phyloP scores from a whole-genome alignment of 2,113 vertebrate genomes.

The Morone chrysops region DNA sequence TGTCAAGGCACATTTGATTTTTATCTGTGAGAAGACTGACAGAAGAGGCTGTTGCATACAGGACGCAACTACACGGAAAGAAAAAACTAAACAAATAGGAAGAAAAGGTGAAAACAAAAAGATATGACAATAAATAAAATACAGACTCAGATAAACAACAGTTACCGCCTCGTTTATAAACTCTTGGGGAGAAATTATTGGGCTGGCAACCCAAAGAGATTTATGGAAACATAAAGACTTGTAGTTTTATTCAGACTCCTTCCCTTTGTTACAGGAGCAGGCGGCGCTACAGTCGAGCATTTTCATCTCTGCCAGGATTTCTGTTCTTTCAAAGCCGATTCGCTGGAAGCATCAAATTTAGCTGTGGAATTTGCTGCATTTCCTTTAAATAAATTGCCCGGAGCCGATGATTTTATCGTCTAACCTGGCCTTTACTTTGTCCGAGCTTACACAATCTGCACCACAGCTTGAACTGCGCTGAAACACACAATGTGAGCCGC shows the following conservation, averaged over 20 bases:
- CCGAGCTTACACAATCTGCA: neutral
- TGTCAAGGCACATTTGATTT: neutral
- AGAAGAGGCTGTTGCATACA: neutral
- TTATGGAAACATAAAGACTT: neutral
- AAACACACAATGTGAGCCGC: neutral
- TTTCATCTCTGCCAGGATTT: neutral
- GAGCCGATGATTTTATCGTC: neutral
- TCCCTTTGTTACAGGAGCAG: neutral
- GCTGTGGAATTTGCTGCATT: neutral
- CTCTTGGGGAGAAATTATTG: neutral
- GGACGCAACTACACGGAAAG: neutral
- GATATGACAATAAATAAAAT: neutral
- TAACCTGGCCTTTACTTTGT: neutral
- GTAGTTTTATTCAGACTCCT: neutral
- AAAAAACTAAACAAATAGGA: neutral
- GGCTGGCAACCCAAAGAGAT: neutral
- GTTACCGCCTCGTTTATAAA: neutral
- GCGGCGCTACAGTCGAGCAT: neutral
- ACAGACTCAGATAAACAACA: neutral
- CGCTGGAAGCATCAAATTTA: neutral
- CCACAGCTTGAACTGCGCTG: fast-evolving
- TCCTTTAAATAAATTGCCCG: neutral
- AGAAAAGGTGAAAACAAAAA: neutral
- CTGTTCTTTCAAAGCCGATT: neutral
- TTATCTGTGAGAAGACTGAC: too few relatives aligned